phyloP scores from a whole-genome alignment of 2,888 invertebrate genomes.

The Epinotia ramella region DNA sequence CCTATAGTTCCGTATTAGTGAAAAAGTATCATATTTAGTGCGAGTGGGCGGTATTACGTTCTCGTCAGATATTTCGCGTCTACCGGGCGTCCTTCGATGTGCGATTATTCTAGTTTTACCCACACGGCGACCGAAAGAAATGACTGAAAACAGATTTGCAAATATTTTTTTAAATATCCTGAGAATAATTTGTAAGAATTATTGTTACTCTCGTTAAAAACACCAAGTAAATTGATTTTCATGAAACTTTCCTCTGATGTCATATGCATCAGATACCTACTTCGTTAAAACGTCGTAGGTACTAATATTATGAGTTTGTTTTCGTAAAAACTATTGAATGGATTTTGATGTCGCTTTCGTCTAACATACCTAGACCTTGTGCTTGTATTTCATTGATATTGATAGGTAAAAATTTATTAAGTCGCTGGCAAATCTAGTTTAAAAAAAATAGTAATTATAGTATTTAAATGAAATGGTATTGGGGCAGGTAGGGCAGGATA shows the following conservation, averaged over 20 bases:
- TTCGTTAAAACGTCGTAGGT: no score
- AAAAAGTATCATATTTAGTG: constrained; percentile 64
- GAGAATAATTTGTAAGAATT: no score
- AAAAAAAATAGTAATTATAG: no score
- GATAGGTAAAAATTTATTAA: background rate
- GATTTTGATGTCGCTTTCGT: background rate
- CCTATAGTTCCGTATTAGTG: constrained; percentile 60
- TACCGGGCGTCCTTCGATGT: constrained; percentile 27
- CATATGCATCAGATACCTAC: no score
- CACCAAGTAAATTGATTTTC: no score
- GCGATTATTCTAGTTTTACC: constrained; percentile 24
- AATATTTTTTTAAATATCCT: background rate
- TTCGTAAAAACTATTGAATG: background rate
- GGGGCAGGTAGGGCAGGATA: no score
- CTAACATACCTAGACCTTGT: background rate
- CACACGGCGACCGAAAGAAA: constrained; percentile 18
- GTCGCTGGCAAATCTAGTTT: no score
- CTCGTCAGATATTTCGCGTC: constrained; percentile 35
- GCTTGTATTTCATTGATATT: no score
- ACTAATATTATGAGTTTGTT: no score
- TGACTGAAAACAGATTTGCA: background rate
- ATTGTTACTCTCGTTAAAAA: no score
- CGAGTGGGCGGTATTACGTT: constrained; percentile 58
- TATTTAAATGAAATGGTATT: no score
- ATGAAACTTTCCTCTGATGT: no score